Percentiles rank a stretch among this genome's conserved stretches.
Conservation (phyloP, 2,888 invertebrate species). For the Dasysyrphus albostriatus region DNA sequence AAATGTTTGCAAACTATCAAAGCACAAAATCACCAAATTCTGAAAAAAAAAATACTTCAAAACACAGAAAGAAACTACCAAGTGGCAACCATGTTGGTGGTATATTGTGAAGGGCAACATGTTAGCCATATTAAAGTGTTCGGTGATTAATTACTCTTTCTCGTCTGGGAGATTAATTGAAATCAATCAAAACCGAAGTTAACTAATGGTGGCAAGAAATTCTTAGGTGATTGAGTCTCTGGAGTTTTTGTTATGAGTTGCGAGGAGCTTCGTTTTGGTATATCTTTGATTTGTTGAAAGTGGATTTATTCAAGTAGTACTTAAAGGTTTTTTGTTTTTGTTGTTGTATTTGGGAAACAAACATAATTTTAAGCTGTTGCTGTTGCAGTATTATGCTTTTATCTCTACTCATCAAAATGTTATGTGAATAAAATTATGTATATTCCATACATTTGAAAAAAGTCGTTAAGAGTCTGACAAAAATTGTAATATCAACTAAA, state of each 20-base stretch:
- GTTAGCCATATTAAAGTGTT: constrained; percentile 84
- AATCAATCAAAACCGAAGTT: constrained; percentile 84
- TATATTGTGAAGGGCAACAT: constrained; percentile 76
- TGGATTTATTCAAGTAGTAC: constrained; percentile 13
- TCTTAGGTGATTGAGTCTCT: constrained; percentile 62
- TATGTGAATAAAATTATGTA: no score
- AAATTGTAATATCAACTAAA: no score
- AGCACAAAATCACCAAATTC: no score
- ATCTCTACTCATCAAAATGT: not conserved
- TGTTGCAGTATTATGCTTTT: not conserved
- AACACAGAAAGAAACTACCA: not conserved
- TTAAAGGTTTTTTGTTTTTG: not conserved
- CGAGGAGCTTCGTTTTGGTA: not conserved
- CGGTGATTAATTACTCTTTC: constrained; percentile 83
- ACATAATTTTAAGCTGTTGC: constrained; percentile 1
- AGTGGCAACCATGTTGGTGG: constrained; percentile 5
- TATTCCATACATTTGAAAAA: no score
- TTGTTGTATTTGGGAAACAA: not conserved
- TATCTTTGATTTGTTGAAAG: constrained; percentile 13
- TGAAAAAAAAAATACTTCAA: no score
- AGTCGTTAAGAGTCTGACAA: no score
- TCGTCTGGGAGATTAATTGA: constrained; percentile 84
- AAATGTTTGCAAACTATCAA: no score
- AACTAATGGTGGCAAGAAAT: constrained; percentile 83
- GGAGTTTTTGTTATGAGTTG: constrained; percentile 3